phyloP scores from a whole-genome alignment of 92 coral and sea anemone species.

The Parazoanthus swiftii region DNA sequence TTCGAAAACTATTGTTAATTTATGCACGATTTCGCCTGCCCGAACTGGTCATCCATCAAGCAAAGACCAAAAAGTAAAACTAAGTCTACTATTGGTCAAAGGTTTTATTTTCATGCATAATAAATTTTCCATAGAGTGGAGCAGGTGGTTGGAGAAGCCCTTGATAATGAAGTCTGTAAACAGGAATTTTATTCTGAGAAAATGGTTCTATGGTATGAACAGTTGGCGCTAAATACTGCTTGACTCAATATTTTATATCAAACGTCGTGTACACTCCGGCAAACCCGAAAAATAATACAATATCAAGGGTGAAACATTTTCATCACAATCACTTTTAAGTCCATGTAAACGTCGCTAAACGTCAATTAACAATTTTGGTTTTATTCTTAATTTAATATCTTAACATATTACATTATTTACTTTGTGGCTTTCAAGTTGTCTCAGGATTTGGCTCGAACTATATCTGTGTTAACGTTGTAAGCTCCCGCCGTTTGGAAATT shows the following conservation, averaged over 20 bases:
- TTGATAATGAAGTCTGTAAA: background rate
- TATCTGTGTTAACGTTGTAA: background rate
- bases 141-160: constrained; percentile 19
- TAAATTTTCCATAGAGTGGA: background rate
- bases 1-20: constrained; percentile 3
- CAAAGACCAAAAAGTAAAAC: constrained; percentile 1
- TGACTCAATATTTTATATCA: background rate
- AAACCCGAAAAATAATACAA: background rate
- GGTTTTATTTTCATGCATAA: constrained; percentile 21
- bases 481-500: background rate
- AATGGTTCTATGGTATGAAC: background rate
- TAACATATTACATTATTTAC: background rate
- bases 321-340: background rate
- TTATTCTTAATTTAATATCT: background rate
- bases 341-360: background rate
- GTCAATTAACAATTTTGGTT: background rate
- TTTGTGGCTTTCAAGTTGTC: background rate
- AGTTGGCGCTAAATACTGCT: background rate
- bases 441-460: background rate
- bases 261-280: background rate
- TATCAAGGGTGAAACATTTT: background rate
- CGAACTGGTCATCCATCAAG: constrained; percentile 4
- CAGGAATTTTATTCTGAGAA: background rate
- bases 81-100: constrained; percentile 26
- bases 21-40: background rate